These are phyloP conservation scores for Holcopasites calliopsidis DNA, from an alignment of 1,140 invertebrate genomes.

Conservation along the genomic window DNA sequence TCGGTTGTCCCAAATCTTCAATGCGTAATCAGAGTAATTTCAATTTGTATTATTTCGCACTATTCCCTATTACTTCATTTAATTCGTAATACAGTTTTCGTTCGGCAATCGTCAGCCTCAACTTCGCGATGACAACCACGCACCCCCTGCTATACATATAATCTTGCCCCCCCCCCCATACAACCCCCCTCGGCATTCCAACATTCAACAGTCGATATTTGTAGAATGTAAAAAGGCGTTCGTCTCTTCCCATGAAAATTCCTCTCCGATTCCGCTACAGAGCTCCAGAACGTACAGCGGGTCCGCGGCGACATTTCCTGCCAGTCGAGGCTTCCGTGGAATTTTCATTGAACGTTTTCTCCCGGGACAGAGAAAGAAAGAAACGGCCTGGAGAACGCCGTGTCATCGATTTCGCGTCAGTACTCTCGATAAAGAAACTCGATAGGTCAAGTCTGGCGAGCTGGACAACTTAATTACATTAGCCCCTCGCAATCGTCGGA, in stretches of 20 bases:
- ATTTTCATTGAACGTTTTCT: conserved; percentile 36
- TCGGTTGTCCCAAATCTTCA: background rate
- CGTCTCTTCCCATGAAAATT: background rate
- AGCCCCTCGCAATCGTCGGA: background rate
- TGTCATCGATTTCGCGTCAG: conserved; percentile 52
- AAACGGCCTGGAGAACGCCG: background rate
- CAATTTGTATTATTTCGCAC: too few species aligned
- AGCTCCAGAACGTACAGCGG: background rate
- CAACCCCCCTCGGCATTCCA: background rate
- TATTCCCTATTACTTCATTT: too few species aligned
- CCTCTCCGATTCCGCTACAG: conserved; percentile 1
- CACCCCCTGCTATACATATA: too few species aligned
- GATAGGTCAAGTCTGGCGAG: conserved; percentile 7
- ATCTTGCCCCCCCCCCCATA: too few species aligned
- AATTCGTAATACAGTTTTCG: too few species aligned
- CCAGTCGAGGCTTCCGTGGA: conserved; percentile 20
- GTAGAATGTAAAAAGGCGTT: conserved; percentile 18
- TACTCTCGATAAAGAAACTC: conserved; percentile 23
- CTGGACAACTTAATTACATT: conserved; percentile 55
- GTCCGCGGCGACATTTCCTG: conserved; percentile 9
- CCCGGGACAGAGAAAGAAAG: background rate
- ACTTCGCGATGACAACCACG: too few species aligned
- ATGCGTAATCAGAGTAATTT: too few species aligned
- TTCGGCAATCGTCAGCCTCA: too few species aligned
- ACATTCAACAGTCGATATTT: background rate